Conservation (phyloP, 2,888 invertebrate species). For the Leucania comma region DNA sequence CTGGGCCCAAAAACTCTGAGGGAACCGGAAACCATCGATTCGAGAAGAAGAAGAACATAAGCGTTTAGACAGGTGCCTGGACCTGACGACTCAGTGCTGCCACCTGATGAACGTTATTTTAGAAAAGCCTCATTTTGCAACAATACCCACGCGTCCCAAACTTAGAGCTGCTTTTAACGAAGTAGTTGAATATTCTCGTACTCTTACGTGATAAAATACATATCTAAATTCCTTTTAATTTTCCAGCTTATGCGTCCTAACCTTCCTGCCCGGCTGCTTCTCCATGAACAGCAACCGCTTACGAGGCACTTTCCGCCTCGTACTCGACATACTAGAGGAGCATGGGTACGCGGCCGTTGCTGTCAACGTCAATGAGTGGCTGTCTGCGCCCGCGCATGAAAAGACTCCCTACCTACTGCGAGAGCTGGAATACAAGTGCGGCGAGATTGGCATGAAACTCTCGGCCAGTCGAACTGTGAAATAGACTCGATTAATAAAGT, state of each 20-base stretch:
- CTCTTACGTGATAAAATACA: neutral
- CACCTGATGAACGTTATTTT: too few relatives aligned
- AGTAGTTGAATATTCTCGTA: too few relatives aligned
- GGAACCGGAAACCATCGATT: too few relatives aligned
- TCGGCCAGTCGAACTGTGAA: conserved; percentile 72
- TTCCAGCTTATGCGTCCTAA: conserved; percentile 91
- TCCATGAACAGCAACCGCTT: conserved; percentile 91
- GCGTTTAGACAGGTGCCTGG: too few relatives aligned
- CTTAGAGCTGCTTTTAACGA: neutral
- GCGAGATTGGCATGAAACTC: conserved; percentile 84
- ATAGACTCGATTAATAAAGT: neutral
- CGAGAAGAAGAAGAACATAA: too few relatives aligned
- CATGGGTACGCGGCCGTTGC: conserved; percentile 90
- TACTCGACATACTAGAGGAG: conserved; percentile 90
- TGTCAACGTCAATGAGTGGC: conserved; percentile 90
- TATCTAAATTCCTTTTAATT: conserved; percentile 16
- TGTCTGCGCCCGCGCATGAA: conserved; percentile 89
- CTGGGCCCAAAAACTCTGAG: too few relatives aligned
- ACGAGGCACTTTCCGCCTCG: conserved; percentile 87
- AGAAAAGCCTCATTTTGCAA: too few relatives aligned
- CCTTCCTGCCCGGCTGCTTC: conserved; percentile 89
- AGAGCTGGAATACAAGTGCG: conserved; percentile 86
- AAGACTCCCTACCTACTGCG: conserved; percentile 92
- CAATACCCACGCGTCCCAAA: conserved; percentile 67
- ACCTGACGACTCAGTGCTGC: too few relatives aligned